Conservation (phyloP, 2,797 vertebrate genomes). For the Neopelma chrysocephalum region DNA sequence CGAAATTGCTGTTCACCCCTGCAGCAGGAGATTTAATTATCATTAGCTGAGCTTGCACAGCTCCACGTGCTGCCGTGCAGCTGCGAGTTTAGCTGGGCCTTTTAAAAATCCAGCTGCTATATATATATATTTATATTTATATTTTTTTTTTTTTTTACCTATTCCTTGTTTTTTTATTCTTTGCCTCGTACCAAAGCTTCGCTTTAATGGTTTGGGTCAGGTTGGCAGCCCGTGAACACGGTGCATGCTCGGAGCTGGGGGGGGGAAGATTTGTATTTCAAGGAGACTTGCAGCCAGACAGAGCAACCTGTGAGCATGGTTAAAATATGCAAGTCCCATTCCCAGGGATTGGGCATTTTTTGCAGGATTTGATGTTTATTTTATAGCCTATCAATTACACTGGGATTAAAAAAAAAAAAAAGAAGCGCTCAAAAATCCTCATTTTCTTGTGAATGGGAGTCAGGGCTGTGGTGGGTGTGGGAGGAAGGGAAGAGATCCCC, state of each 20-base stretch:
- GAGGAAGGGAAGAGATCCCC: not conserved
- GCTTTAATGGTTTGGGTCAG: not conserved
- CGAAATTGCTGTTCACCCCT: slow-evolving; percentile 27
- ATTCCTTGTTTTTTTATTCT: not conserved
- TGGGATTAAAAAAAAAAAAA: not conserved
- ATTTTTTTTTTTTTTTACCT: rapidly evolving
- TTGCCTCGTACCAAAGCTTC: not conserved
- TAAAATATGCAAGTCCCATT: not conserved
- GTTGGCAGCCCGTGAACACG: not conserved
- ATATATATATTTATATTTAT: not conserved
- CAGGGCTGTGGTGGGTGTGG: rapidly evolving
- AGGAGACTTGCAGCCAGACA: not conserved
- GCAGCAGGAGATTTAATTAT: slow-evolving; percentile 53
- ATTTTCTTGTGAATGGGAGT: not conserved
- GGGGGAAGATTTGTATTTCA: not conserved
- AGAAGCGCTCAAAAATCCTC: not conserved
- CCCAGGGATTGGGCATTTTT: not conserved
- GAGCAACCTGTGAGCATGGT: not conserved
- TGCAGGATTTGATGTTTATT: not conserved
- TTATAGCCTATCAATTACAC: not conserved
- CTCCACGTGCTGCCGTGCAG: slow-evolving; percentile 27
- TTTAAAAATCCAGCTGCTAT: slow-evolving; percentile 26
- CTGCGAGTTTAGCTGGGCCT: slow-evolving; percentile 28
- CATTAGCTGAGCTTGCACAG: slow-evolving; percentile 43
- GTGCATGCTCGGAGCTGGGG: rapidly evolving